Evolutionary conservation across 1,140 invertebrate species (phyloP).

Genomic region (Drosophila littoralis): DNA sequence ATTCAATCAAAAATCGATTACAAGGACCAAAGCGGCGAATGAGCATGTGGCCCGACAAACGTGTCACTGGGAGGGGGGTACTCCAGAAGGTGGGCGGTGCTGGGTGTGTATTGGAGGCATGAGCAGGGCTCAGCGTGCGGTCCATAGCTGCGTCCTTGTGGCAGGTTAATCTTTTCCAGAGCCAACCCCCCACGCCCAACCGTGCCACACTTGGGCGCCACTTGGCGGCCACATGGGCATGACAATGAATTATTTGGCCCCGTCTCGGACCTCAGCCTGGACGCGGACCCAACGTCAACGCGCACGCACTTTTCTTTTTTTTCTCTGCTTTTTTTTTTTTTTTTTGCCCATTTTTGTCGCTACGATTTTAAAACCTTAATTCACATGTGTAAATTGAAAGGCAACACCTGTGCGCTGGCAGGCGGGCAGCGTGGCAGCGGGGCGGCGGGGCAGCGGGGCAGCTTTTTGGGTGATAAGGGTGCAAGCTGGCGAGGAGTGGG

Average conservation of each 20-base stretch:
- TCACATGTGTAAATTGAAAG: slow-evolving; percentile 83
- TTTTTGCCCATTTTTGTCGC: slow-evolving; percentile 46
- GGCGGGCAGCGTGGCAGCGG: not conserved
- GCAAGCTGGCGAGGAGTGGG: slow-evolving; percentile 7
- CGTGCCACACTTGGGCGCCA: slow-evolving; percentile 12
- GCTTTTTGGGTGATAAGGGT: slow-evolving; percentile 20
- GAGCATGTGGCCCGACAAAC: slow-evolving; percentile 30
- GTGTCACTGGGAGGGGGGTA: not conserved
- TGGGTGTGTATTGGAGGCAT: not conserved
- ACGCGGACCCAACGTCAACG: slow-evolving; percentile 21
- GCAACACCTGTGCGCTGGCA: slow-evolving; percentile 63
- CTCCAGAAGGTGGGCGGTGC: not conserved
- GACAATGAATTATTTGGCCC: slow-evolving; percentile 74
- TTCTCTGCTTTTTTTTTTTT: not conserved
- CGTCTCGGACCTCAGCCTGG: slow-evolving; percentile 30
- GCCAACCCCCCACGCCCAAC: slow-evolving; percentile 3
- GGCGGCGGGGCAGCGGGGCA: not conserved
- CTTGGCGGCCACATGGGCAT: slow-evolving; percentile 62
- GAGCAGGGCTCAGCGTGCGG: not conserved
- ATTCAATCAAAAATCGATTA: slow-evolving; percentile 85
- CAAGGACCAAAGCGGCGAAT: slow-evolving; percentile 43
- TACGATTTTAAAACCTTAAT: slow-evolving; percentile 80
- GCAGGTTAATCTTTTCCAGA: slow-evolving; percentile 70
- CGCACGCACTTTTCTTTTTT: not conserved
- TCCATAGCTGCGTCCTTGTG: slow-evolving; percentile 9